These are phyloP conservation scores for Anthopleura sola DNA, from an alignment of 64 coral and sea anemone genomes.

Conservation along the genomic window DNA sequence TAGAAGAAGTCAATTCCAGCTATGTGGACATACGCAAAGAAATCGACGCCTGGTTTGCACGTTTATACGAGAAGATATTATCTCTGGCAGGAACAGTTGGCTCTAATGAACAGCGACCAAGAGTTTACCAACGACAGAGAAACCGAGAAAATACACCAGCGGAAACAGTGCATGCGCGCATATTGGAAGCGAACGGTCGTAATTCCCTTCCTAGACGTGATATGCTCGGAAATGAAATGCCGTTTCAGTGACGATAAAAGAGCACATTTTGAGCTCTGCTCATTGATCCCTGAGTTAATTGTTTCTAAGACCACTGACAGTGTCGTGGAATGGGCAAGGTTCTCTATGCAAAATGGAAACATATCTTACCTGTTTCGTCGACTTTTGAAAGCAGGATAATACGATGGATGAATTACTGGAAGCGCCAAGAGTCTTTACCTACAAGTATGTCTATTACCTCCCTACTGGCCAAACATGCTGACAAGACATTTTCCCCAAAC, in stretches of 20 bases:
- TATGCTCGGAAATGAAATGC: too few relatives aligned
- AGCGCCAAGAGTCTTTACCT: slow-evolving; percentile 22
- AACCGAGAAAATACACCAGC: slow-evolving; percentile 36
- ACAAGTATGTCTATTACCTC: slow-evolving; percentile 38
- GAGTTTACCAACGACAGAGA: slow-evolving; percentile 40
- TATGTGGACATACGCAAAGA: slow-evolving; percentile 37
- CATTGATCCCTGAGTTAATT: slow-evolving; percentile 36
- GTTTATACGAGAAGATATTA: slow-evolving; percentile 44
- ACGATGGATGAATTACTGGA: slow-evolving; percentile 44
- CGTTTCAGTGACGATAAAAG: too few relatives aligned
- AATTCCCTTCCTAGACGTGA: slow-evolving; percentile 36
- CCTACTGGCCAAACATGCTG: slow-evolving; percentile 52
- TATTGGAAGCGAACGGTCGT: slow-evolving; percentile 46
- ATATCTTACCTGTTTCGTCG: slow-evolving; percentile 48
- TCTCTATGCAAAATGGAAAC: slow-evolving; percentile 61
- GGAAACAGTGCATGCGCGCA: slow-evolving; percentile 22
- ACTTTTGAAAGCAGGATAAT: slow-evolving; percentile 47
- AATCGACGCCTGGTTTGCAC: slow-evolving; percentile 36
- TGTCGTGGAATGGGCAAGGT: slow-evolving; percentile 31
- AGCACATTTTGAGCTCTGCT: slow-evolving; percentile 57
- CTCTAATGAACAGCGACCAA: slow-evolving; percentile 32
- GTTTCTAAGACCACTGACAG: slow-evolving; percentile 19
- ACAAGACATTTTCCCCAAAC: slow-evolving; percentile 47
- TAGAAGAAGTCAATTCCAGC: too few relatives aligned
- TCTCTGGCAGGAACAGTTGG: slow-evolving; percentile 20